A percentile compares a stretch with the other conserved stretches of the same genome.
phyloP scores from a whole-genome alignment of 2,797 vertebrate genomes.

The Catamblyrhynchus diadema region DNA sequence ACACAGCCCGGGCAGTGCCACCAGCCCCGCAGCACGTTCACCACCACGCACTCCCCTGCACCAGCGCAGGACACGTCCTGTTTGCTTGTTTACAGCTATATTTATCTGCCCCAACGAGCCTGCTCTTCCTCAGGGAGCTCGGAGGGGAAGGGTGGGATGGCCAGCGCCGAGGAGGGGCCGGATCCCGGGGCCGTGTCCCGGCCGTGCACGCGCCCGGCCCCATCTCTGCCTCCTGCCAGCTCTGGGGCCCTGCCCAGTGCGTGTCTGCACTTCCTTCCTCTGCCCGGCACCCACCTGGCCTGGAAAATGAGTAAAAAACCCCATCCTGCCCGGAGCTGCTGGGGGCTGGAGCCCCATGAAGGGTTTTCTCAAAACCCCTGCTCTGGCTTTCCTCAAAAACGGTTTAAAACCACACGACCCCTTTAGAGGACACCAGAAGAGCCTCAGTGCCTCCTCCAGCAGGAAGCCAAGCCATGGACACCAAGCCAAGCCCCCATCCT shows the following conservation, averaged over 20 bases:
- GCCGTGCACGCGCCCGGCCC: not conserved
- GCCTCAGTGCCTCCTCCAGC: not conserved
- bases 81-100: slow-evolving; percentile 68
- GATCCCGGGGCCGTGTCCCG: not conserved
- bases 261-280: not conserved
- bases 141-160: slow-evolving; percentile 58
- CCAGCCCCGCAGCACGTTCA: not conserved
- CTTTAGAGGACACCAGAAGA: not conserved
- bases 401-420: not conserved
- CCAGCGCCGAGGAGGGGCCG: not conserved
- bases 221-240: not conserved
- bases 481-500: too few relatives aligned
- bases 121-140: slow-evolving; percentile 62
- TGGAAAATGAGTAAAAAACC: not conserved
- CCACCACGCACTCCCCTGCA: not conserved
- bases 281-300: not conserved
- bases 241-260: not conserved
- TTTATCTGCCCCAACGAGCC: slow-evolving; percentile 42
- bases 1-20: rapidly evolving
- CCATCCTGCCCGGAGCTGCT: not conserved
- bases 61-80: slow-evolving; percentile 35
- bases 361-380: not conserved
- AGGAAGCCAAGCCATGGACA: not conserved
- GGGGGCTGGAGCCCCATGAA: rapidly evolving
- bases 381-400: rapidly evolving